phyloP scores from a whole-genome alignment of 35 echinoderm and acorn worm genomes.

The Heliocidaris erythrogramma region DNA sequence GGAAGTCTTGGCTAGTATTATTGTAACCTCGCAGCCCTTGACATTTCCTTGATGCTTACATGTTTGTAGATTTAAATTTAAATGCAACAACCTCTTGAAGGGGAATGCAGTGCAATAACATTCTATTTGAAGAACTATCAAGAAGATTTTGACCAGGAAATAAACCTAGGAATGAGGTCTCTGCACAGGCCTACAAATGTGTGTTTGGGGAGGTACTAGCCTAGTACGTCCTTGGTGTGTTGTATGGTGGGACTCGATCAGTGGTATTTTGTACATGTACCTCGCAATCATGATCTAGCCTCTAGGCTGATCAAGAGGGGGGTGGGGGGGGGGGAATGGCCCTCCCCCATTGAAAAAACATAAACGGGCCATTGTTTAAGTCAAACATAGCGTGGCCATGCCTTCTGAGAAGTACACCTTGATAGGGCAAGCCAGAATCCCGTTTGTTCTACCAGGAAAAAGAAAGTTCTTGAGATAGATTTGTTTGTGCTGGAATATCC shows the following conservation, averaged over 20 bases:
- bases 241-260: background rate
- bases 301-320: background rate
- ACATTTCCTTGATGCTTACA: background rate
- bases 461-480: too few relatives aligned
- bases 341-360: too few relatives aligned
- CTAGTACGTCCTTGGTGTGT: too few relatives aligned
- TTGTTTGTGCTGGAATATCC: too few relatives aligned
- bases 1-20: background rate
- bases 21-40: background rate
- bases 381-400: too few relatives aligned
- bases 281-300: background rate
- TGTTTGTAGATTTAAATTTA: background rate
- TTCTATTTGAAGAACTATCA: background rate
- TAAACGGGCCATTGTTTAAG: too few relatives aligned
- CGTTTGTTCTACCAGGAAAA: too few relatives aligned
- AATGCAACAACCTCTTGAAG: background rate
- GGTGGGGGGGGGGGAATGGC: background rate
- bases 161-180: background rate
- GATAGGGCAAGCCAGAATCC: too few relatives aligned
- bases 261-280: background rate
- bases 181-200: background rate
- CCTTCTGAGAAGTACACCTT: too few relatives aligned
- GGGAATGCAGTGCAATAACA: background rate
- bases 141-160: background rate
- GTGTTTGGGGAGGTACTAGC: too few relatives aligned